A percentile compares a stretch with the other conserved stretches of the same genome.
phyloP scores from a whole-genome alignment of 1,140 invertebrate genomes.

The Lasaia peninsularis region DNA sequence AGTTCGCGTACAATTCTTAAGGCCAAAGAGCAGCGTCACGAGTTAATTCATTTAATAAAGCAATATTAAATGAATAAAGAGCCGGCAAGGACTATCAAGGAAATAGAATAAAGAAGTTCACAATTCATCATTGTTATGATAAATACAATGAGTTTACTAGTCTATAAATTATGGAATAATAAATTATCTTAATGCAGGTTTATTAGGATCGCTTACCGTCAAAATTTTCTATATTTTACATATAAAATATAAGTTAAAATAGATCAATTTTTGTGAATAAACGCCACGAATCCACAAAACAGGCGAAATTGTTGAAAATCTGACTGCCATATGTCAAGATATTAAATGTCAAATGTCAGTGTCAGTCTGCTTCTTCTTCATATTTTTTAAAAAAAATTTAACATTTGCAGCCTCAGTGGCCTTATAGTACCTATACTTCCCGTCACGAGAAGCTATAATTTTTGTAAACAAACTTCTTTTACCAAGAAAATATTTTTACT shows the following conservation, averaged over 20 bases:
- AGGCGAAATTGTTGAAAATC: constrained; percentile 33
- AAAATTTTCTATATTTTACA: constrained; percentile 1
- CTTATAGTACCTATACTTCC: no score
- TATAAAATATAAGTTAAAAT: constrained; percentile 2
- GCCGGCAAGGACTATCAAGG: neutral
- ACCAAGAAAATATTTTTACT: no score
- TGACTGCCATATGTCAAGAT: constrained; percentile 20
- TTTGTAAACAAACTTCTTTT: no score
- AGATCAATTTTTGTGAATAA: neutral
- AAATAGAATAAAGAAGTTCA: neutral
- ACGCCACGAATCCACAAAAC: constrained; percentile 60
- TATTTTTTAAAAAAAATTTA: no score
- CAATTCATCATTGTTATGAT: neutral
- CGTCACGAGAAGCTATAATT: no score
- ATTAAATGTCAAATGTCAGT: neutral
- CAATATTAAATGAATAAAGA: neutral
- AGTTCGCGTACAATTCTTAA: neutral
- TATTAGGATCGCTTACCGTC: neutral
- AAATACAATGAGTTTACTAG: neutral
- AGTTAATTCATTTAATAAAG: neutral
- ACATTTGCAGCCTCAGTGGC: no score
- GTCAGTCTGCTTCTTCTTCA: neutral
- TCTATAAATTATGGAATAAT: neutral
- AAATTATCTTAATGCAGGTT: neutral
- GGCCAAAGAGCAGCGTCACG: neutral